Base-by-base conservation (phyloP, 2,113 vertebrate species). In the Melozone crissalis region DNA sequence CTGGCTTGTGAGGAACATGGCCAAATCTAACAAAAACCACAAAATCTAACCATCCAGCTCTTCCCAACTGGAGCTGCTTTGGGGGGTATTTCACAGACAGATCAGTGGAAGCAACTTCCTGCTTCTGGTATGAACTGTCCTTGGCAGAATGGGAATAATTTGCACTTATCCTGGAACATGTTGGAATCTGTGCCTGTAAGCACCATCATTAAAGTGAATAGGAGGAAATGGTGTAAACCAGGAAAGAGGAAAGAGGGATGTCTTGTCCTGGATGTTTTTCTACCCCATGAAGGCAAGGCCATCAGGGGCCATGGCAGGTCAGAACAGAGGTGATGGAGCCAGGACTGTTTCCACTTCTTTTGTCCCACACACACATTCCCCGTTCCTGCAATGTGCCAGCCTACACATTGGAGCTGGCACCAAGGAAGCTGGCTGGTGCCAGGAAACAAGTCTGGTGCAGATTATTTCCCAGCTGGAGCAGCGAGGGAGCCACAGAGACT, bases 381-480 rank as follows among this genome's bases (percentile, higher is more conserved):
- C 41, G 37, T 41, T 68, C 37, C 81, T 87, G 59, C 82, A 37
- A 85, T n/a, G 93, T 95, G 95, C 89, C 91, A 96, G 96, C 94
- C 91, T 89, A 96, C 94, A 97, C 95, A 94, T 41, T 81, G 81
- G 84, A 94, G 94, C 68, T 95, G 96, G 95, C 93, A 89, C 71
- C 7, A 62, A 62, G 63, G 68, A 87, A 69, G 54, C 55, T 33
- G 51, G 63, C 6, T 24, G 20, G 67, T 96, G 96, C 96, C 94
- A 96, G 92, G 12, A 96, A 93, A 80, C 79, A 76, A 94, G 95
- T 96, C 85, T 96, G 93, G 78, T 93, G 90, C 79, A 93, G 82
- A 93, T 91, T 95, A 95, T 76, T 85, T 96, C 82, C 92, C 63
- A 49, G 89, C 85, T 95, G 93, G 93, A 96, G 91, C 84, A 68